Evolutionary conservation across 2,113 vertebrate genomes (phyloP).

Genomic region (Apodemus sylvaticus): DNA sequence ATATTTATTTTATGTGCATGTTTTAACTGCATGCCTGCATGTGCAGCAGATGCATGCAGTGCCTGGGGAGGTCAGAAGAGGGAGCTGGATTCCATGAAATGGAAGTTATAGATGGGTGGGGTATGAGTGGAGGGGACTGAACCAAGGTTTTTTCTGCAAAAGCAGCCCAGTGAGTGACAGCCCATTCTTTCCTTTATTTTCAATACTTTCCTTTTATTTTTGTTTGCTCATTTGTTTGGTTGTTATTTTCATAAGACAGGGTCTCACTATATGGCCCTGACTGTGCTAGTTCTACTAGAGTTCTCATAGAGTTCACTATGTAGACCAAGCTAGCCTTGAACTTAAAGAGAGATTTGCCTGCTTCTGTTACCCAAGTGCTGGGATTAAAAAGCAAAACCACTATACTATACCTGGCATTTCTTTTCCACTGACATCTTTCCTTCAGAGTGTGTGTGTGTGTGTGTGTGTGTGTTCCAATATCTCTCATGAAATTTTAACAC

Average conservation of each 20-base stretch:
- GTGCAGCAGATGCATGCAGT: background rate
- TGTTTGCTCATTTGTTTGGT: background rate
- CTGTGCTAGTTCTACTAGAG: no score
- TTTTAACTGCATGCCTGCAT: background rate
- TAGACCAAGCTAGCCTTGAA: background rate
- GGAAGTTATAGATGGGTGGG: background rate
- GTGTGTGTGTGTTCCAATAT: background rate
- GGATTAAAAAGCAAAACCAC: background rate
- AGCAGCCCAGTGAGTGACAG: background rate
- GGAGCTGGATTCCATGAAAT: background rate
- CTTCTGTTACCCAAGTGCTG: background rate
- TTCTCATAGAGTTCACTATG: background rate
- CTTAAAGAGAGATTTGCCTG: background rate
- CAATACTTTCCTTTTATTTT: background rate
- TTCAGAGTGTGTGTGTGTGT: background rate
- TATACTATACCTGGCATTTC: background rate
- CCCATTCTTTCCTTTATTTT: background rate
- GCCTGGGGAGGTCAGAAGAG: background rate
- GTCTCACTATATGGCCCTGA: background rate
- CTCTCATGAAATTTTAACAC: background rate
- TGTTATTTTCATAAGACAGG: background rate
- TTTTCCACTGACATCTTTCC: background rate
- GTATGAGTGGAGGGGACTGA: background rate
- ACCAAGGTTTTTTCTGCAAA: background rate
- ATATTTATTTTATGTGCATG: background rate